phyloP scores from a whole-genome alignment of 2,888 invertebrate species.

The Phymatocera aterrima region DNA sequence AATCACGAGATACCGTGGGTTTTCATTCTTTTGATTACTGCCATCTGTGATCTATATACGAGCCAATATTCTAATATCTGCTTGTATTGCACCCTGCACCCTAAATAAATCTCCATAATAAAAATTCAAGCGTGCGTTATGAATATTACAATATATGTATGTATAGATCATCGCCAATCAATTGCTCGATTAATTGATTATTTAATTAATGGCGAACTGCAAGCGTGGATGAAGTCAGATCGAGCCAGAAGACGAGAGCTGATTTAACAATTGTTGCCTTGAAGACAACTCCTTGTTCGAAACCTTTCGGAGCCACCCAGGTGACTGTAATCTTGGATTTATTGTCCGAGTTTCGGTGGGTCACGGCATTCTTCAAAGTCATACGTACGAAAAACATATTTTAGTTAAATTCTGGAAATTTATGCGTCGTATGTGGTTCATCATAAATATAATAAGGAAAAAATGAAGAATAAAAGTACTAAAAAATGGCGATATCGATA shows the following conservation, averaged over 20 bases:
- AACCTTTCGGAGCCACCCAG: conserved; percentile 11
- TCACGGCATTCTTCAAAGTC: conserved; percentile 37
- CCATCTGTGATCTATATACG: too few species aligned
- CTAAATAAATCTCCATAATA: neutral
- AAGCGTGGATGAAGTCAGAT: neutral
- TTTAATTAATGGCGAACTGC: neutral
- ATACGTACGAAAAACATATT: neutral
- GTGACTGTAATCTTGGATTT: neutral
- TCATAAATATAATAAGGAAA: neutral
- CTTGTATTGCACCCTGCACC: conserved; percentile 19
- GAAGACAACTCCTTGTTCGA: conserved; percentile 2
- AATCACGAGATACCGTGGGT: too few species aligned
- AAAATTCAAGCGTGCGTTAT: too few species aligned
- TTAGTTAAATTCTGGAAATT: too few species aligned
- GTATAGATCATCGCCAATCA: too few species aligned
- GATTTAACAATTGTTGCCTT: conserved; percentile 31
- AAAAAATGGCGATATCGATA: neutral
- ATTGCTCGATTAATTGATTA: neutral
- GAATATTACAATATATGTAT: too few species aligned
- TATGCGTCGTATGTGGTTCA: neutral
- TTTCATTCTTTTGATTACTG: too few species aligned
- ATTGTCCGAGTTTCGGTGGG: conserved; percentile 15
- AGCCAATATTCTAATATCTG: too few species aligned
- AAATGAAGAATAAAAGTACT: neutral
- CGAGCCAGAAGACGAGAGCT: conserved; percentile 32